Conservation (phyloP, 2,888 invertebrate genomes). For the Meta bourneti region DNA sequence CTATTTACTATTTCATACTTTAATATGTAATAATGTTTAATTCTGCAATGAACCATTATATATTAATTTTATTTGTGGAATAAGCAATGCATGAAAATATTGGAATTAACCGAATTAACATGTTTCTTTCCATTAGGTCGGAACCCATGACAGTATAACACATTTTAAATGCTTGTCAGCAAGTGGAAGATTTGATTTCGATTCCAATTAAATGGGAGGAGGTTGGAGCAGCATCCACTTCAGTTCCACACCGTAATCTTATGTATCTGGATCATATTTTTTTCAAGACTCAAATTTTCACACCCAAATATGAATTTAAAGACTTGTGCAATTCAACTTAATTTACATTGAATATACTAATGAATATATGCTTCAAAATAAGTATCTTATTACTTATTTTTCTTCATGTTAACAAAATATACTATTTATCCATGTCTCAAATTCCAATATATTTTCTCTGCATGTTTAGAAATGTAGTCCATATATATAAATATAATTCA, state of each 20-base stretch:
- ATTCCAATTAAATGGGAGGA: neutral
- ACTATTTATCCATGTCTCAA: constrained; percentile 12
- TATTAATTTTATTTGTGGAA: too few species aligned
- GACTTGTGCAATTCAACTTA: neutral
- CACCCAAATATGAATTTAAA: neutral
- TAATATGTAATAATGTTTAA: too few species aligned
- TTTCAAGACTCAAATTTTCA: neutral
- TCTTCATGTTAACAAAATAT: neutral
- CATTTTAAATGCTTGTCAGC: constrained; percentile 37
- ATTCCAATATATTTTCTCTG: constrained; percentile 32
- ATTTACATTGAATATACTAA: neutral
- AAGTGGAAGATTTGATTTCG: neutral
- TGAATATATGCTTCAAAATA: neutral
- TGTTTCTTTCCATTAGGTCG: constrained; percentile 35
- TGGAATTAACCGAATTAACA: too few species aligned
- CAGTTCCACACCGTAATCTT: neutral
- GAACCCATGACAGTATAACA: constrained; percentile 74
- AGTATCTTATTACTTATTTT: neutral
- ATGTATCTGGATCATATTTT: neutral
- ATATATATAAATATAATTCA: neutral
- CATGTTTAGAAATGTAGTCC: constrained; percentile 34
- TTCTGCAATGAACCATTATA: too few species aligned
- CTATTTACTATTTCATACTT: too few species aligned
- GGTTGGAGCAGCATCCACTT: neutral
- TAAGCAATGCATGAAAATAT: too few species aligned